These are phyloP conservation scores for Amblyjoppa fuscipennis DNA, from an alignment of 2,888 invertebrate species.

Conservation along the genomic window DNA sequence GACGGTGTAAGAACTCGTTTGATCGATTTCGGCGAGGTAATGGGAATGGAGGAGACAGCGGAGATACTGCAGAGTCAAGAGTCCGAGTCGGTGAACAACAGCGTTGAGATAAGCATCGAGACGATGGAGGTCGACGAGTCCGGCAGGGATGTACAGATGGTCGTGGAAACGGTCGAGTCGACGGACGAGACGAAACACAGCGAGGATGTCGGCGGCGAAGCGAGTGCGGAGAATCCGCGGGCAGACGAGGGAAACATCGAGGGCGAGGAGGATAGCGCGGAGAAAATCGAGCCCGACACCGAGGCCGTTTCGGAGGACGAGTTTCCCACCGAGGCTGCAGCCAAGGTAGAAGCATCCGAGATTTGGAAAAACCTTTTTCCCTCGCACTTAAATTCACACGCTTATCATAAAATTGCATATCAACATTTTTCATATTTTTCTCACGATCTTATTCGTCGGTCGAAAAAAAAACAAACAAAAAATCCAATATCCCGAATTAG, in stretches of 20 bases:
- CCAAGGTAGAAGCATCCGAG: slow-evolving; percentile 79
- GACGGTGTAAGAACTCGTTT: slow-evolving; percentile 69
- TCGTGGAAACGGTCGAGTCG: slow-evolving; percentile 76
- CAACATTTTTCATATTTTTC: slow-evolving; percentile 30
- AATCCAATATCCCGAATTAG: slow-evolving; percentile 59
- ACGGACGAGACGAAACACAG: slow-evolving; percentile 75
- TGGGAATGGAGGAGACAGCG: slow-evolving; percentile 71
- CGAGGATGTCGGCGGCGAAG: slow-evolving; percentile 77
- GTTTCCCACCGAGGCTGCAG: slow-evolving; percentile 84
- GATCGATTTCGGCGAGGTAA: slow-evolving; percentile 67
- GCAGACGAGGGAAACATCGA: slow-evolving; percentile 37
- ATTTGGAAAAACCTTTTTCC: not conserved
- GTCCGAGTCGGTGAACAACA: slow-evolving; percentile 46
- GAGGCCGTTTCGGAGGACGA: slow-evolving; percentile 95
- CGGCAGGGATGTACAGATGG: slow-evolving; percentile 77
- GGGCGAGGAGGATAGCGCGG: slow-evolving; percentile 72
- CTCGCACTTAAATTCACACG: not conserved
- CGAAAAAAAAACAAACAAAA: slow-evolving; percentile 10
- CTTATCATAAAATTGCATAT: slow-evolving; percentile 17
- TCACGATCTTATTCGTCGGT: slow-evolving; percentile 30
- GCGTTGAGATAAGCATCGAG: slow-evolving; percentile 53
- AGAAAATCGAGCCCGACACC: slow-evolving; percentile 90
- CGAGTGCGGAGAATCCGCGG: slow-evolving; percentile 59
- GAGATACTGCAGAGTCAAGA: slow-evolving; percentile 68
- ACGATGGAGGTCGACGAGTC: slow-evolving; percentile 73